Conservation (phyloP, 1,140 invertebrate genomes). For the Lasioglossum baleicum region DNA sequence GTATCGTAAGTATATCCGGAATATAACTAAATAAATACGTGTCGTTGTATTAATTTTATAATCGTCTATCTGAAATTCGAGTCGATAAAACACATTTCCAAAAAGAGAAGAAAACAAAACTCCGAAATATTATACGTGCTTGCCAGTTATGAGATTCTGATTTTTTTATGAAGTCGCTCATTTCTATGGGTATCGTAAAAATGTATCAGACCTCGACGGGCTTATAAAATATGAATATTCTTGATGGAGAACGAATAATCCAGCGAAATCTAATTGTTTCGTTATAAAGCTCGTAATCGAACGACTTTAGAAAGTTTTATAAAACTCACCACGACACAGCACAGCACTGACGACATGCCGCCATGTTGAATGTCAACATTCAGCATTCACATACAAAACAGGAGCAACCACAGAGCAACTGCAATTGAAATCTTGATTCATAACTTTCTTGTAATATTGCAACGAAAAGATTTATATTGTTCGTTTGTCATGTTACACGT, state of each 20-base stretch:
- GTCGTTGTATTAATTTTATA: neutral
- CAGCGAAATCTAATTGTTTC: neutral
- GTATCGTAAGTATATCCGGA: neutral
- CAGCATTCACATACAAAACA: slow-evolving; percentile 66
- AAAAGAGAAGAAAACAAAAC: slow-evolving; percentile 13
- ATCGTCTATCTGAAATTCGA: neutral
- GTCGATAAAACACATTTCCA: neutral
- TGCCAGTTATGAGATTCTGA: slow-evolving; percentile 60
- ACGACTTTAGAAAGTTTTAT: slow-evolving; percentile 59
- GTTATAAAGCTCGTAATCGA: slow-evolving; percentile 56
- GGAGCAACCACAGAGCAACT: slow-evolving; percentile 38
- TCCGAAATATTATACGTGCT: slow-evolving; percentile 40
- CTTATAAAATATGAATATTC: slow-evolving; percentile 13
- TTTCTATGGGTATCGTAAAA: slow-evolving; percentile 35
- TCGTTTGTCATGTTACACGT: slow-evolving; percentile 2
- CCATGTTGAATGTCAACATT: slow-evolving; percentile 91
- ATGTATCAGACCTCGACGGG: too few relatives aligned
- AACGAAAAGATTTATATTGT: slow-evolving; percentile 7
- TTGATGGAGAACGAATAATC: slow-evolving; percentile 3
- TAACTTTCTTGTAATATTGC: slow-evolving; percentile 32
- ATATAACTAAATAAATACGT: slow-evolving; percentile 7
- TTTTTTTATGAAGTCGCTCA: slow-evolving; percentile 64
- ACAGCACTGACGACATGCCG: slow-evolving; percentile 96
- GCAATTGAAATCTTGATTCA: slow-evolving; percentile 31
- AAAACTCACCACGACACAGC: slow-evolving; percentile 92